phyloP scores from a whole-genome alignment of 2,888 invertebrate genomes.

The Acrobasis suavella region DNA sequence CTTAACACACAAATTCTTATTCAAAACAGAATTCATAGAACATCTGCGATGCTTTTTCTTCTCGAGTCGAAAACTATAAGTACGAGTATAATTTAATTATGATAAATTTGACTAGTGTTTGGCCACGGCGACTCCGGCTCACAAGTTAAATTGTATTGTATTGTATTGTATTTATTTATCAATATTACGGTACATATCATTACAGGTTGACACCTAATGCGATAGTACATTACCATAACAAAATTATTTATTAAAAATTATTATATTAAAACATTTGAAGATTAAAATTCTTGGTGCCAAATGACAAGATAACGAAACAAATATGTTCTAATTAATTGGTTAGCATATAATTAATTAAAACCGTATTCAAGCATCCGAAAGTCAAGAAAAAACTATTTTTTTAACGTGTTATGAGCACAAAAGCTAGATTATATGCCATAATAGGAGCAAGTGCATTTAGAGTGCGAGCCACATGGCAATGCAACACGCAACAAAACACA shows the following conservation, averaged over 20 bases:
- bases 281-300: neutral
- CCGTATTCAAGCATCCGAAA: neutral
- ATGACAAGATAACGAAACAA: neutral
- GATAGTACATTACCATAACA: no score
- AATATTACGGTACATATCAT: no score
- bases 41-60: neutral
- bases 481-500: constrained; percentile 21
- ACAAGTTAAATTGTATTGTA: neutral
- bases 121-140: neutral
- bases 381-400: neutral
- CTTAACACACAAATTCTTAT: neutral
- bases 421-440: neutral
- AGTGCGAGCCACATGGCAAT: constrained; percentile 11
- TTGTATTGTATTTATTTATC: no score
- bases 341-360: neutral
- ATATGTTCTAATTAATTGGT: neutral
- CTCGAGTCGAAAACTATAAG: no score
- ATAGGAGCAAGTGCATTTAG: constrained; percentile 7
- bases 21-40: neutral
- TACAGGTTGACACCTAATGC: no score
- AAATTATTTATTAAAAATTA: no score
- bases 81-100: no score
- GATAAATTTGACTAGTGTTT: no score
- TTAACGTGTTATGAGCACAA: constrained; percentile 4
- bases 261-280: neutral